Evolutionary conservation across 2,888 invertebrate genomes (phyloP).

Genomic region (Cephus spinipes): DNA sequence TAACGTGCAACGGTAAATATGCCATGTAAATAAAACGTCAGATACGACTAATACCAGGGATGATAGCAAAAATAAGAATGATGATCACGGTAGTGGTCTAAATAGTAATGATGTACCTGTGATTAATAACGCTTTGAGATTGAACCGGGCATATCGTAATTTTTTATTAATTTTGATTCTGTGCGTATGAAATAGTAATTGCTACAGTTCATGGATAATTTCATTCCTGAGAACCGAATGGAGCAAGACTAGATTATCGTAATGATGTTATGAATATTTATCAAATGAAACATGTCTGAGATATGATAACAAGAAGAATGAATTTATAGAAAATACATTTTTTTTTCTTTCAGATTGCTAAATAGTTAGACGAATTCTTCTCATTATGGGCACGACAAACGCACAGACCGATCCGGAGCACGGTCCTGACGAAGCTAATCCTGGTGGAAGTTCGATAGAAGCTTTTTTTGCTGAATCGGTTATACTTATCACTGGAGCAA

Average conservation of each 20-base stretch:
- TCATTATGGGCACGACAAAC: slow-evolving; percentile 55
- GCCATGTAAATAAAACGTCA: background rate
- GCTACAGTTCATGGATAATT: too few relatives aligned
- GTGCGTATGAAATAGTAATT: too few relatives aligned
- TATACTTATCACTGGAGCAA: slow-evolving; percentile 74
- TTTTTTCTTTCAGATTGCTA: slow-evolving; percentile 28
- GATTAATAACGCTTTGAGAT: background rate
- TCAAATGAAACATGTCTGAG: background rate
- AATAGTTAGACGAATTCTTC: slow-evolving; percentile 27
- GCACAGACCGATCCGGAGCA: slow-evolving; percentile 47
- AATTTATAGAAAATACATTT: background rate
- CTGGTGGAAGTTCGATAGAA: slow-evolving; percentile 53
- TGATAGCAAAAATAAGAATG: background rate
- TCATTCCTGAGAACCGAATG: too few relatives aligned
- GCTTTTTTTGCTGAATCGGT: slow-evolving; percentile 70
- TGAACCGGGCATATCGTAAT: background rate
- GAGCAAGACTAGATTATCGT: background rate
- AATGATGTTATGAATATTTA: background rate
- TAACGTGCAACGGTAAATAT: background rate
- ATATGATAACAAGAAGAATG: background rate
- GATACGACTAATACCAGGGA: background rate
- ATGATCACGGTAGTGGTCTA: background rate
- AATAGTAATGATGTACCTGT: background rate
- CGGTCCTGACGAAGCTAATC: slow-evolving; percentile 40
- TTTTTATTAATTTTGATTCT: background rate